Conservation (phyloP, 2,113 vertebrate genomes). For the Struthio camelus region DNA sequence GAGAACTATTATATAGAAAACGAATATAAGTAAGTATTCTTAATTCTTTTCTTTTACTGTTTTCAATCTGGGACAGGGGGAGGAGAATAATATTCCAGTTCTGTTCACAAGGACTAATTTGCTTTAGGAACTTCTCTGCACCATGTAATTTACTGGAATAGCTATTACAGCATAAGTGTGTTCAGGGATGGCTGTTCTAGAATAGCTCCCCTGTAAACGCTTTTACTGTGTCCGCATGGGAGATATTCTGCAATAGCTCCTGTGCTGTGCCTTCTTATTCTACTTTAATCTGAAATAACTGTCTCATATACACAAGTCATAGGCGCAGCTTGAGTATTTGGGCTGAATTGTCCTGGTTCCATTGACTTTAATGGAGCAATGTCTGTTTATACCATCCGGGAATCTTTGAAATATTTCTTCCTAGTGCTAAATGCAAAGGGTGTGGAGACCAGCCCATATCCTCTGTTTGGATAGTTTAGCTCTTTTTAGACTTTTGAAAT, state of each 20-base stretch:
- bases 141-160: not conserved
- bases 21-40: not conserved
- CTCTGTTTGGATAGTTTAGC: not conserved
- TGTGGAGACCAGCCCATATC: not conserved
- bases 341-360: not conserved
- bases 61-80: not conserved
- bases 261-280: not conserved
- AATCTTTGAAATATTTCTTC: not conserved
- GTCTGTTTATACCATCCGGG: not conserved
- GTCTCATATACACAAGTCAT: not conserved
- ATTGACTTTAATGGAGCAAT: not conserved
- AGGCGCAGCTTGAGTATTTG: not conserved
- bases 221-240: not conserved
- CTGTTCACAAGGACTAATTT: not conserved
- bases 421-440: not conserved
- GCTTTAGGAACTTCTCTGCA: not conserved
- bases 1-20: not conserved
- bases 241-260: not conserved
- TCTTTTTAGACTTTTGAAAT: not conserved
- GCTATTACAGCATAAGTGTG: not conserved
- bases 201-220: not conserved
- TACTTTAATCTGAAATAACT: not conserved
- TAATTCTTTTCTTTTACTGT: not conserved
- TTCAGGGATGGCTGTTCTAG: not conserved
- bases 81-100: not conserved